Conservation (phyloP, 2,113 vertebrate species). For the Rhea americana region DNA sequence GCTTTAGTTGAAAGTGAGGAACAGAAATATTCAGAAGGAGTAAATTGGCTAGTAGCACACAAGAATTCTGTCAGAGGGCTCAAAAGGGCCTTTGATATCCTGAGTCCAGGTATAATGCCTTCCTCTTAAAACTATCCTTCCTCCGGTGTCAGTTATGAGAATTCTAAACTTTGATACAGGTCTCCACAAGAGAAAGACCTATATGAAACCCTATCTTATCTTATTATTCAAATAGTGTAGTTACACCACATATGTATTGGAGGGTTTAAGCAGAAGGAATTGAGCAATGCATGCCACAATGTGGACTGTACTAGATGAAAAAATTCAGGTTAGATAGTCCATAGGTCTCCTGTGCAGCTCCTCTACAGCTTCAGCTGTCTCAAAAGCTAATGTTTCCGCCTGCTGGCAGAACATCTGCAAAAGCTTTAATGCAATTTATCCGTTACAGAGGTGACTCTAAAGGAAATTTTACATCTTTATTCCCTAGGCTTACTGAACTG, state of each 20-base stretch:
- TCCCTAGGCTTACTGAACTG: neutral
- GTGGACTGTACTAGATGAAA: neutral
- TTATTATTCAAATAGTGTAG: neutral
- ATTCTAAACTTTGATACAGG: neutral
- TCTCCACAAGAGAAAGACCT: neutral
- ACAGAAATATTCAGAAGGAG: neutral
- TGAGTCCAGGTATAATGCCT: neutral
- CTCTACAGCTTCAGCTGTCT: neutral
- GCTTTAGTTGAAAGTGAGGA: neutral
- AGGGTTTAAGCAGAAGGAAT: neutral
- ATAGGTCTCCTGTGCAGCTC: neutral
- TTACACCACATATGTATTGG: neutral
- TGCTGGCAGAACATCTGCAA: neutral
- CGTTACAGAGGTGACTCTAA: neutral
- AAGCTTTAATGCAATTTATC: neutral
- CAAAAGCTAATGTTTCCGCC: neutral
- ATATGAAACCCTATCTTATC: neutral
- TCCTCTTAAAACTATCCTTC: neutral
- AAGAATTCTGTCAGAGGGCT: neutral
- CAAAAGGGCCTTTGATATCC: too few relatives aligned
- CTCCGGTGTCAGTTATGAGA: neutral
- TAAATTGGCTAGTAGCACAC: neutral
- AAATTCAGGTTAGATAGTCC: neutral
- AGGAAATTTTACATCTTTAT: neutral
- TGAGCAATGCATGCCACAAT: neutral